Evolutionary conservation across 2,888 invertebrate genomes (phyloP).

Genomic region (Pterostichus madidus): DNA sequence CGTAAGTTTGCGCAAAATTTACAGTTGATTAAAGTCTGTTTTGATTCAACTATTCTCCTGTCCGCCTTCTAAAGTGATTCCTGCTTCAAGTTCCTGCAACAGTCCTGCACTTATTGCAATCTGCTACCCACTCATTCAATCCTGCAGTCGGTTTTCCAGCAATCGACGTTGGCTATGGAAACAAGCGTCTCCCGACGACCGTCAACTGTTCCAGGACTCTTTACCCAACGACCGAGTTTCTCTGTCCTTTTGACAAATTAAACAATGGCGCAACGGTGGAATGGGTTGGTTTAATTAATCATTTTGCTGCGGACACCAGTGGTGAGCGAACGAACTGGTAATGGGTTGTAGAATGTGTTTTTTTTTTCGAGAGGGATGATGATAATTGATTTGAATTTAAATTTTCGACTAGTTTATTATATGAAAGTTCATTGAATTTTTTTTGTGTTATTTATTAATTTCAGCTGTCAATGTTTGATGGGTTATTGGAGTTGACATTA

Average conservation of each 20-base stretch:
- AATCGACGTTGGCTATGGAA: slow-evolving; percentile 21
- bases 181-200: slow-evolving; percentile 1
- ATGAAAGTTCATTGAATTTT: too few relatives aligned
- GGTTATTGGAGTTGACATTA: too few relatives aligned
- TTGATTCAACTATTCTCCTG: too few relatives aligned
- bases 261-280: slow-evolving; percentile 22
- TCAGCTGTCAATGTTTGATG: too few relatives aligned
- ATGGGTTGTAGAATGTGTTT: slow-evolving; percentile 12
- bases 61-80: neutral
- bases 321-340: slow-evolving; percentile 5
- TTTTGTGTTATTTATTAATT: too few relatives aligned
- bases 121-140: too few relatives aligned
- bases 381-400: slow-evolving; percentile 26
- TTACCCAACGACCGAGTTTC: slow-evolving; percentile 36
- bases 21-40: too few relatives aligned
- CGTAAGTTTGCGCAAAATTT: too few relatives aligned
- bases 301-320: slow-evolving; percentile 15
- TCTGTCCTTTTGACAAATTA: slow-evolving; percentile 46
- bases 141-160: neutral
- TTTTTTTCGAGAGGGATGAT: neutral
- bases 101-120: too few relatives aligned
- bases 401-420: slow-evolving; percentile 10
- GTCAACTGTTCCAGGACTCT: slow-evolving; percentile 3
- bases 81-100: neutral
- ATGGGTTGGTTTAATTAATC: slow-evolving; percentile 21